Evolutionary conservation across 2,113 vertebrate genomes (phyloP).

Genomic region (Anolis carolinensis): DNA sequence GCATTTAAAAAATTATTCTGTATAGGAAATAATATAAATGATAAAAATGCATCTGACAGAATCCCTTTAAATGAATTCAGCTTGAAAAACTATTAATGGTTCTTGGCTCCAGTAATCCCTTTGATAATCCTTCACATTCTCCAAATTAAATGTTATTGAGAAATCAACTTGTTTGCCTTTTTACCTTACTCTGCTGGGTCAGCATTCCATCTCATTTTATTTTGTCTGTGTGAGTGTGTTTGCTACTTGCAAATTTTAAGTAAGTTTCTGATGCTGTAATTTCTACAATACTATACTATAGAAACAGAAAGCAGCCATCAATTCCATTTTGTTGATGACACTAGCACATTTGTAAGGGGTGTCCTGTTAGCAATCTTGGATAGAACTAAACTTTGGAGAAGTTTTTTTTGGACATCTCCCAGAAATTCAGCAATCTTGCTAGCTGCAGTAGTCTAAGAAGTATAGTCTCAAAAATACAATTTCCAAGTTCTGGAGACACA

Average conservation of each 20-base stretch:
- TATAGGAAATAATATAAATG: constrained; percentile 32
- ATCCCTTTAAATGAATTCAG: constrained; percentile 57
- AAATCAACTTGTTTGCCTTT: constrained; percentile 58
- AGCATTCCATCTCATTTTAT: constrained; percentile 26
- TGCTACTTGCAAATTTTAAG: not conserved
- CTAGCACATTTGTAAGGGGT: no score
- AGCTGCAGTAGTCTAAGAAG: no score
- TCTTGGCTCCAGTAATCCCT: constrained; percentile 52
- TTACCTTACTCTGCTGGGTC: constrained; percentile 58
- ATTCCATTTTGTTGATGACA: no score
- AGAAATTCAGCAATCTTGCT: no score
- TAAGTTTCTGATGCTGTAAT: not conserved
- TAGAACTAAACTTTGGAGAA: not conserved
- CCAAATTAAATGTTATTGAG: constrained; percentile 61
- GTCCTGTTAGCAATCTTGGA: no score
- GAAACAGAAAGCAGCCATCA: no score
- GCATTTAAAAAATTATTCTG: constrained; percentile 45
- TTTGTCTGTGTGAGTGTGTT: constrained; percentile 20
- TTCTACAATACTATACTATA: not conserved
- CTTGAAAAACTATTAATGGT: constrained; percentile 51
- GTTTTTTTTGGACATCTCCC: not conserved
- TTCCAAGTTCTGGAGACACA: no score
- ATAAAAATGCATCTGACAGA: constrained; percentile 57
- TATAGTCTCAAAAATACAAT: no score
- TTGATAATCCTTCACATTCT: constrained; percentile 61